Evolutionary conservation across 2,113 vertebrate species (phyloP).

Genomic region (Sialia sialis): DNA sequence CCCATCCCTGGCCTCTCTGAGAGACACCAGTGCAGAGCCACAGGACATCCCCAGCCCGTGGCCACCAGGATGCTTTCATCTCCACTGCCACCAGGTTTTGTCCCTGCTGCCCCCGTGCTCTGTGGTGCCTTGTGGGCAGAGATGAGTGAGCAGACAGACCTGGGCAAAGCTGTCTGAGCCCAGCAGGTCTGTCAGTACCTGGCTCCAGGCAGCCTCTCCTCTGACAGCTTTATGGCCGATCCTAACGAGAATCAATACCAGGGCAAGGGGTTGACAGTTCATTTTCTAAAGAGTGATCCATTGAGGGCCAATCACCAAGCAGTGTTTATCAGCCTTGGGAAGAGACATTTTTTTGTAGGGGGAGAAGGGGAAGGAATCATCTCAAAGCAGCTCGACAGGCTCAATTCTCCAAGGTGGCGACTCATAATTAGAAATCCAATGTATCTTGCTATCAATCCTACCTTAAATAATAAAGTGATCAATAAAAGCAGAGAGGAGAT

Average conservation of each 20-base stretch:
- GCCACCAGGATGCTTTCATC: background rate
- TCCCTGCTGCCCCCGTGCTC: background rate
- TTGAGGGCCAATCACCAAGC: conserved; percentile 75
- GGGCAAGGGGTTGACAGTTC: conserved; percentile 80
- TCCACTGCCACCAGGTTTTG: background rate
- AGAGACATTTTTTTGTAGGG: conserved; percentile 60
- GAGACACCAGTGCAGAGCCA: background rate
- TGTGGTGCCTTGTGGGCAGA: background rate
- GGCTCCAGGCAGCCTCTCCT: conserved; percentile 68
- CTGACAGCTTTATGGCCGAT: conserved; percentile 78
- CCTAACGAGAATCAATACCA: conserved; percentile 81
- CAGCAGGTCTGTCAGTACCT: conserved; percentile 65
- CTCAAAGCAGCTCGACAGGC: conserved; percentile 56
- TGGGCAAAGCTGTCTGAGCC: conserved; percentile 29
- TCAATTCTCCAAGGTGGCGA: conserved; percentile 71
- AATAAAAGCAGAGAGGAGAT: conserved; percentile 70
- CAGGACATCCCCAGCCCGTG: background rate
- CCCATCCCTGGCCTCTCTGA: background rate
- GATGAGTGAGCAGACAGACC: conserved; percentile 6
- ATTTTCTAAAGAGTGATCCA: conserved; percentile 85
- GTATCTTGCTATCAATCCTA: conserved; percentile 71
- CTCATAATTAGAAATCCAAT: conserved; percentile 79
- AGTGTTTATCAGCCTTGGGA: conserved; percentile 78
- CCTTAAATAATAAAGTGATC: conserved; percentile 76
- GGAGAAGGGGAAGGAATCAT: conserved; percentile 65